Evolutionary conservation across 2,797 vertebrate species (phyloP).

Genomic region (Oceanodroma leucorhoa): DNA sequence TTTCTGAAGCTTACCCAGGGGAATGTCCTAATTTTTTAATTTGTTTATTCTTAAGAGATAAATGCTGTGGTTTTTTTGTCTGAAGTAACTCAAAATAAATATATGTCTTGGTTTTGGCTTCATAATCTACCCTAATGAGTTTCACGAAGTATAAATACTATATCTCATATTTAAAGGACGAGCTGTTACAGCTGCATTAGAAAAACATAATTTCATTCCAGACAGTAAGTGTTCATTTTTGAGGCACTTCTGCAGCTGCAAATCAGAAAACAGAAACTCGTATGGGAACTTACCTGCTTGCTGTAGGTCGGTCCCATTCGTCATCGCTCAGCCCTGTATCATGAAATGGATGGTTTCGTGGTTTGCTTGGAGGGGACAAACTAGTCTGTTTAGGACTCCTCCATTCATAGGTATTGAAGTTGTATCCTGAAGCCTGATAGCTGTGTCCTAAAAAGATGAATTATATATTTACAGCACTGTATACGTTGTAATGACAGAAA

Average conservation of each 20-base stretch:
- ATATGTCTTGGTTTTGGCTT: neutral
- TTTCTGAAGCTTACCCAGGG: neutral
- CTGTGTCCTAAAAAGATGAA: conserved; percentile 77
- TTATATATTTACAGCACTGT: neutral
- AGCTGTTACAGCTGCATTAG: neutral
- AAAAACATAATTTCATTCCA: neutral
- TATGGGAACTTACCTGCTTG: conserved; percentile 80
- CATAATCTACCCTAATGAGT: neutral
- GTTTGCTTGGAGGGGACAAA: conserved; percentile 83
- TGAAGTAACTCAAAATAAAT: neutral
- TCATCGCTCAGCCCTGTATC: conserved; percentile 89
- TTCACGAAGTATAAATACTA: neutral
- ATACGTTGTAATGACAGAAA: neutral
- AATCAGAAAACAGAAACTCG: neutral
- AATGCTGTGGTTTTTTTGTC: neutral
- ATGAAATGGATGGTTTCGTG: conserved; percentile 84
- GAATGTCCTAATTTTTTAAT: neutral
- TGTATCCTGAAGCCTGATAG: conserved; percentile 91
- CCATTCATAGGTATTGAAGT: conserved; percentile 91
- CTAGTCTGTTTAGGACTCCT: conserved; percentile 86
- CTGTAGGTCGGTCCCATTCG: conserved; percentile 88
- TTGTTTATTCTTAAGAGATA: neutral
- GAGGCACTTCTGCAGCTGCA: neutral
- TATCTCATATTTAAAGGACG: neutral
- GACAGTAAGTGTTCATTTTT: neutral